Percentiles rank a stretch among this genome's conserved stretches.
Evolutionary conservation across 1,140 invertebrate species (phyloP).

Genomic region (fruit fly (Drosophila melanogaster)): DNA sequence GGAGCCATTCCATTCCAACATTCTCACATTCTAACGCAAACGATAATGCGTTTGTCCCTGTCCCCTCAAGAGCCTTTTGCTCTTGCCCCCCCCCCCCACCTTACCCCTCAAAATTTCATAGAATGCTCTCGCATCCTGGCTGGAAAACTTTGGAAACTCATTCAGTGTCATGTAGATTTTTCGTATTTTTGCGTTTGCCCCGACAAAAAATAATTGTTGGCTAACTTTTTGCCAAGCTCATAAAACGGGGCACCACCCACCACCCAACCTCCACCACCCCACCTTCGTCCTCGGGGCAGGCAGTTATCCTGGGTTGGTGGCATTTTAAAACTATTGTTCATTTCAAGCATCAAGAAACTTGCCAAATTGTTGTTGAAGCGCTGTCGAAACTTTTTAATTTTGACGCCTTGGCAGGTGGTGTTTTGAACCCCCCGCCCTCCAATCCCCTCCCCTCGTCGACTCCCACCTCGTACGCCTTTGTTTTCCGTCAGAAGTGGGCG

Average conservation of each 20-base stretch:
- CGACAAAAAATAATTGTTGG: conserved; percentile 63
- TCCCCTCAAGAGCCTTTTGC: neutral
- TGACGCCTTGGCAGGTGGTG: conserved; percentile 57
- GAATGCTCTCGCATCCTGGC: conserved; percentile 1
- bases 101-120: neutral
- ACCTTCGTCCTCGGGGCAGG: conserved; percentile 4
- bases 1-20: conserved; percentile 1
- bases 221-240: conserved; percentile 60
- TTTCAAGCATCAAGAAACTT: conserved; percentile 67
- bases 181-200: conserved; percentile 57
- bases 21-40: conserved; percentile 4
- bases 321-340: conserved; percentile 68
- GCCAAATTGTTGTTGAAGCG: conserved; percentile 59
- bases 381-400: conserved; percentile 63
- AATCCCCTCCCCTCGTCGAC: too few species aligned
- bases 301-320: conserved; percentile 47
- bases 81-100: too few species aligned
- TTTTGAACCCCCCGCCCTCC: neutral
- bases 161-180: conserved; percentile 67
- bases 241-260: conserved; percentile 41
- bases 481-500: neutral
- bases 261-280: neutral
- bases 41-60: conserved; percentile 40
- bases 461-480: neutral
- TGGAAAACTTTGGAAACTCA: conserved; percentile 60